phyloP scores from a whole-genome alignment of 1,140 invertebrate species.

The Bemisia tabaci region DNA sequence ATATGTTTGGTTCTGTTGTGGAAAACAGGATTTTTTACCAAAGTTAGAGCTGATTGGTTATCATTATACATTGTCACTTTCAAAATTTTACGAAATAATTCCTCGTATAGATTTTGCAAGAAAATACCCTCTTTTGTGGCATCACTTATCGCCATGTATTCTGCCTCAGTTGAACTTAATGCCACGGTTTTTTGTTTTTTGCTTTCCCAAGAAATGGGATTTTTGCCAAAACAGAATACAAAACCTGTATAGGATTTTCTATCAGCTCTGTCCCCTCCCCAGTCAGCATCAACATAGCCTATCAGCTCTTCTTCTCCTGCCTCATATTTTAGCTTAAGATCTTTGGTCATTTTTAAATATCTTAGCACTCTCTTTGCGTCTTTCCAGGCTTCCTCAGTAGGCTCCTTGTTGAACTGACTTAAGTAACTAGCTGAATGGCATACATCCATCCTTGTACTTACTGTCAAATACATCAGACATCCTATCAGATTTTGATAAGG shows the following conservation, averaged over 20 bases:
- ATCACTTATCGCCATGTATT: constrained; percentile 24
- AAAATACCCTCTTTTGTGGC: constrained; percentile 20
- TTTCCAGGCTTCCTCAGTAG: constrained; percentile 23
- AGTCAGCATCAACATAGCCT: constrained; percentile 28
- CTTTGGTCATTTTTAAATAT: constrained; percentile 29
- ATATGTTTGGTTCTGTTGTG: constrained; percentile 18
- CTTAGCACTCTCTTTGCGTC: constrained; percentile 28
- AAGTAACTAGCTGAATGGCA: constrained; percentile 23
- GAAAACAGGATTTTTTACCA: constrained; percentile 13
- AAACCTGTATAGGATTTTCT: constrained; percentile 25
- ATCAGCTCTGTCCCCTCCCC: constrained; percentile 24
- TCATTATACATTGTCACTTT: constrained; percentile 8
- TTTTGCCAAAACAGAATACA: constrained; percentile 16
- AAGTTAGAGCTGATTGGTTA: constrained; percentile 20
- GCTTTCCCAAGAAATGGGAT: constrained; percentile 20
- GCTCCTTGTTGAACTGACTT: constrained; percentile 24
- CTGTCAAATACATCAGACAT: constrained; percentile 1
- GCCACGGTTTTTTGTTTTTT: constrained; percentile 22
- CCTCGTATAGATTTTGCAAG: constrained; percentile 13
- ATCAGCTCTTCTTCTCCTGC: not conserved
- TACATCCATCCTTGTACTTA: constrained; percentile 7
- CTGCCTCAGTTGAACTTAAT: constrained; percentile 22
- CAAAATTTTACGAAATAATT: constrained; percentile 6
- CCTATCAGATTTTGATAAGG: constrained; percentile 7
- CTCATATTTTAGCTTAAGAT: constrained; percentile 22